Evolutionary conservation across 1,140 invertebrate species (phyloP), one percentile per base, ranked within the genome.

Genomic region (Callitettix versicolor): DNA sequence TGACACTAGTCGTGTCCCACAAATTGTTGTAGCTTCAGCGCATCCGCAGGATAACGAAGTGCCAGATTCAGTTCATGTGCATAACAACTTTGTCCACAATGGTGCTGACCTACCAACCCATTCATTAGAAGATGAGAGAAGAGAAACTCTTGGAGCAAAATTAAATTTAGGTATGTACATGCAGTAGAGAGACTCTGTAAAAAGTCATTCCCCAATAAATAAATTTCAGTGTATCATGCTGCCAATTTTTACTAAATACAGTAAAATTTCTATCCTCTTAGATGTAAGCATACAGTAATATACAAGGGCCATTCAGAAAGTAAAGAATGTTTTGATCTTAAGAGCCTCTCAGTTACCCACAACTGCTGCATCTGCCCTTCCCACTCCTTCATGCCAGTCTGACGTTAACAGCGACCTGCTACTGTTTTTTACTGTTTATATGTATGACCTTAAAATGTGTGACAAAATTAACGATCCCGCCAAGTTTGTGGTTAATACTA

Each of bases 131-230:
- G 72, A 77, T 20, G 76, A 79, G 42, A 69, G 77, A 11, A 74
- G 79, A 24, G 79, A 82, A 57, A 73, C 79, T 1, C 76, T 81
- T 55, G 86, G 84, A 24, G 84, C 85, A 1, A 82, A 83, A 63
- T 73, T 91, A 2, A 91, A 90, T 69, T 72, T 90, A 44, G 87
- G 73, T 71, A 63, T 64, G 26, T 33, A 34, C 15, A 41, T n/a
- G n/a, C n/a, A 20, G 9, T 9, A 18, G 42, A 18, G 24, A 54
- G 18, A 11, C 36, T 1, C 20, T 22, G 20, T 18, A 54, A 2
- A 36, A 1, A 3, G 17, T 51, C n/a, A 3, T 50, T 4, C 0
- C 11, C 18, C 1, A n/a, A 5, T 0, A 30, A n/a, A n/a, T n/a
- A n/a, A n/a, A n/a, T n/a, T n/a, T n/a, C n/a, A n/a, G n/a, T n/a